Conservation (phyloP, 37 sponge, comb jelly and placozoan species). For the Aplysina aerophoba region DNA sequence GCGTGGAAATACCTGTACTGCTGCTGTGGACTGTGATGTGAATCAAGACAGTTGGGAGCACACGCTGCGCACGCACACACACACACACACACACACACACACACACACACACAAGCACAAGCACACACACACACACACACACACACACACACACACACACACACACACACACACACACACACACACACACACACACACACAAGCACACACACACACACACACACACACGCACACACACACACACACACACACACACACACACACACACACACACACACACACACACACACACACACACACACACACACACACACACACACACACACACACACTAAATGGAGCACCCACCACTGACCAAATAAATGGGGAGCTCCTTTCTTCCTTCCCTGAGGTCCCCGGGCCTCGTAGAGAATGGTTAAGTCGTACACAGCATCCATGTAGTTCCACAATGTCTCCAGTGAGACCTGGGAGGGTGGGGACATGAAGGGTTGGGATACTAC, state of each 20-base stretch:
- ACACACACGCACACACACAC: slow-evolving; percentile 21
- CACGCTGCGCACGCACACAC: not conserved
- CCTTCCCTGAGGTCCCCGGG: slow-evolving; percentile 17
- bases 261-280: slow-evolving; percentile 9
- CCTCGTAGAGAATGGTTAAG: slow-evolving; percentile 81
- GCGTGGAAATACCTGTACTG: too few species aligned
- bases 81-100: slow-evolving; percentile 30
- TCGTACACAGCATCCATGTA: slow-evolving; percentile 85
- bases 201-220: slow-evolving; percentile 26
- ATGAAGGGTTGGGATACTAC: too few species aligned
- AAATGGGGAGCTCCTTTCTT: slow-evolving; percentile 49
- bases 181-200: slow-evolving; percentile 32
- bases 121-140: slow-evolving; percentile 1
- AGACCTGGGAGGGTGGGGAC: slow-evolving; percentile 38
- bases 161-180: slow-evolving; percentile 2
- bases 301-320: too few species aligned
- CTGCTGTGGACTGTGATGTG: too few species aligned
- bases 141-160: not conserved
- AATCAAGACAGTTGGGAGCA: not conserved
- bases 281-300: not conserved
- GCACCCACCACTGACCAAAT: slow-evolving; percentile 55
- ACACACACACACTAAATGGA: not conserved
- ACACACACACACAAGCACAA: slow-evolving; percentile 13
- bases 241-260: not conserved
- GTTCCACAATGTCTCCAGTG: slow-evolving; percentile 45